phyloP scores from a whole-genome alignment of 2,888 invertebrate genomes.

The Ptychoptera albimana region DNA sequence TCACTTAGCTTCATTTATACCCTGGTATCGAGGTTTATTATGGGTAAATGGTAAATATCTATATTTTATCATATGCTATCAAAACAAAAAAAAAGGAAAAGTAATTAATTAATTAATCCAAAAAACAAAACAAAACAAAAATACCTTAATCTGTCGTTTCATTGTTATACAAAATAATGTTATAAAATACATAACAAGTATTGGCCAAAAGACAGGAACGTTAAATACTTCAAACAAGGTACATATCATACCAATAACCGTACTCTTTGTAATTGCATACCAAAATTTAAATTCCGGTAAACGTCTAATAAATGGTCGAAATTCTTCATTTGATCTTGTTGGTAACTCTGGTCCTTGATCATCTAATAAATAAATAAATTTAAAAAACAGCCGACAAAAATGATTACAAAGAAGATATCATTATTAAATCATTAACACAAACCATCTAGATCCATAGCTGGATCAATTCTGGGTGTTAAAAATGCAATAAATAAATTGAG shows the following conservation, averaged over 20 bases:
- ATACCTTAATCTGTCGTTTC: conserved; percentile 98
- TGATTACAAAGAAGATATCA: too few species aligned
- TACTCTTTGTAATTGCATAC: conserved; percentile 93
- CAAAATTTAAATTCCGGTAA: conserved; percentile 99
- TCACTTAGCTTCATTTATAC: conserved; percentile 35
- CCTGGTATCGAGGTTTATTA: conserved; percentile 91
- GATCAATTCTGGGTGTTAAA: conserved; percentile 98
- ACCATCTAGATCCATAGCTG: conserved; percentile 88
- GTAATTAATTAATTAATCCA: background rate
- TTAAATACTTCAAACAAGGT: conserved; percentile 97
- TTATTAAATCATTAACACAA: background rate
- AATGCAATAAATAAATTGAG: conserved; percentile 99
- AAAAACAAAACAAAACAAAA: conserved; percentile 12
- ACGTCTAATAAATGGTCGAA: conserved; percentile 90
- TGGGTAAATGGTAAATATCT: conserved; percentile 97
- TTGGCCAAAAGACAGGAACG: conserved; percentile 99
- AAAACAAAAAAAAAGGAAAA: conserved; percentile 19
- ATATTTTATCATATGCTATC: conserved; percentile 99
- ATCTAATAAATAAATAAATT: conserved; percentile 14
- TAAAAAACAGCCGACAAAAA: conserved; percentile 3
- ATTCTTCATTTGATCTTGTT: conserved; percentile 90
- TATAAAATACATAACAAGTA: conserved; percentile 98
- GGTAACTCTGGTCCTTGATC: conserved; percentile 76
- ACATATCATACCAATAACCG: conserved; percentile 73
- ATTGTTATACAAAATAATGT: conserved; percentile 96